A percentile compares a stretch with the other conserved stretches of the same genome.
Conservation (phyloP, 2,797 vertebrate species). For the Argyrosomus regius region DNA sequence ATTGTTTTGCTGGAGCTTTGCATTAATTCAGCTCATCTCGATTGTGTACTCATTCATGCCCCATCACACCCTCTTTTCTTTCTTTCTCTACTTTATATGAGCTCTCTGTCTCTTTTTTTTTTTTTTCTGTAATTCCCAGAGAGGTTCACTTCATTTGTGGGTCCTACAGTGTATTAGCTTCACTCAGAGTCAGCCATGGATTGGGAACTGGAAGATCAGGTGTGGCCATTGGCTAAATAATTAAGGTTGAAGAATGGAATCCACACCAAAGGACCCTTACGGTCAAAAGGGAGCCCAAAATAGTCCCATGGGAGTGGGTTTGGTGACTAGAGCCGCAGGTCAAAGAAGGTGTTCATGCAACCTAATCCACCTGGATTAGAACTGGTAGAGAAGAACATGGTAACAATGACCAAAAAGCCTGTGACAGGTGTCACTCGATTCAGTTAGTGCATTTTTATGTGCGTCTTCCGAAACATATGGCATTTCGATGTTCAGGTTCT, state of each 20-base stretch:
- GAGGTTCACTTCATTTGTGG: not conserved
- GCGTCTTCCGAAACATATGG: not conserved
- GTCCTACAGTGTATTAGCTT: conserved; percentile 7
- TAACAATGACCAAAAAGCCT: conserved; percentile 25
- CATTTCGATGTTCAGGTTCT: conserved; percentile 12
- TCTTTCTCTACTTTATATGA: conserved; percentile 6
- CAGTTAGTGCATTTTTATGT: conserved; percentile 5
- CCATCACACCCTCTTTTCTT: conserved; percentile 10
- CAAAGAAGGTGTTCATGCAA: conserved; percentile 56
- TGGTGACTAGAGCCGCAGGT: conserved; percentile 45
- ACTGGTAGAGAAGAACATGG: conserved; percentile 32
- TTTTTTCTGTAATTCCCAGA: not conserved
- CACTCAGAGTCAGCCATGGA: conserved; percentile 29
- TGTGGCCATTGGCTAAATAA: conserved; percentile 77
- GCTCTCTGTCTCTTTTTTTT: conserved; percentile 8
- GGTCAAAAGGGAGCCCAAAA: conserved; percentile 59
- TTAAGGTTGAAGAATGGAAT: conserved; percentile 78
- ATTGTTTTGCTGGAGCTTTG: conserved; percentile 71
- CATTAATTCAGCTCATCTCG: conserved; percentile 51
- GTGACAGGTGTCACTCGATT: conserved; percentile 33
- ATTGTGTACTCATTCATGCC: conserved; percentile 30
- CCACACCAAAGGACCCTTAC: conserved; percentile 74
- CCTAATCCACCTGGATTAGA: conserved; percentile 52
- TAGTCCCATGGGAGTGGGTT: conserved; percentile 57
- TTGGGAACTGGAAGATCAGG: conserved; percentile 68